Percentiles rank a stretch among this genome's conserved stretches.
Evolutionary conservation across 2,113 vertebrate species (phyloP).

Genomic region (Seriola aureovittata): DNA sequence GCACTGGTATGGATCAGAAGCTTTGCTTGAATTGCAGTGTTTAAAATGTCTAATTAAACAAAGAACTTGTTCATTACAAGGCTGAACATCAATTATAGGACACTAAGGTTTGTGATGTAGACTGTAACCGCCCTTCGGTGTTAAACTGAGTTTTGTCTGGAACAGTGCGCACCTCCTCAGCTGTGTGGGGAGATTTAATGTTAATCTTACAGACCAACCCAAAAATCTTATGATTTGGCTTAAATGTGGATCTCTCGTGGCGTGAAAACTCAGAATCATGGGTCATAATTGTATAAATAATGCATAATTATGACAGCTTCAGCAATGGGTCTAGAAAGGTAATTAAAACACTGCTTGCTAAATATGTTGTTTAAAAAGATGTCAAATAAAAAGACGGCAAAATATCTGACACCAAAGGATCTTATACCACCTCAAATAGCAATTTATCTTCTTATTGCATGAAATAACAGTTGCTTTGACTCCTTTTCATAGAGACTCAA

Average conservation of each 20-base stretch:
- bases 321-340: background rate
- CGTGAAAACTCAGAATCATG: background rate
- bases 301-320: background rate
- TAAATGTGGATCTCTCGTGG: constrained; percentile 33
- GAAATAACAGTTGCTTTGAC: background rate
- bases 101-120: constrained; percentile 17
- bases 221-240: constrained; percentile 46
- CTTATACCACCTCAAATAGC: background rate
- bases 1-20: constrained; percentile 23
- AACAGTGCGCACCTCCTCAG: background rate
- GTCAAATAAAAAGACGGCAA: background rate
- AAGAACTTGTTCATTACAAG: constrained; percentile 12
- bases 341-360: background rate
- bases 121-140: background rate
- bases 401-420: too few relatives aligned
- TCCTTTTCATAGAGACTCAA: background rate
- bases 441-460: background rate
- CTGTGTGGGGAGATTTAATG: constrained; percentile 39
- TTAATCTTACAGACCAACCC: constrained; percentile 16
- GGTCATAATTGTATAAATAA: constrained; percentile 30
- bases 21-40: background rate
- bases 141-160: background rate
- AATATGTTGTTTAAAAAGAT: background rate
- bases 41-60: background rate
- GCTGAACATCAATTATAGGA: constrained; percentile 15